Conservation (phyloP, 2,888 invertebrate species). For the Coenonympha arcania region DNA sequence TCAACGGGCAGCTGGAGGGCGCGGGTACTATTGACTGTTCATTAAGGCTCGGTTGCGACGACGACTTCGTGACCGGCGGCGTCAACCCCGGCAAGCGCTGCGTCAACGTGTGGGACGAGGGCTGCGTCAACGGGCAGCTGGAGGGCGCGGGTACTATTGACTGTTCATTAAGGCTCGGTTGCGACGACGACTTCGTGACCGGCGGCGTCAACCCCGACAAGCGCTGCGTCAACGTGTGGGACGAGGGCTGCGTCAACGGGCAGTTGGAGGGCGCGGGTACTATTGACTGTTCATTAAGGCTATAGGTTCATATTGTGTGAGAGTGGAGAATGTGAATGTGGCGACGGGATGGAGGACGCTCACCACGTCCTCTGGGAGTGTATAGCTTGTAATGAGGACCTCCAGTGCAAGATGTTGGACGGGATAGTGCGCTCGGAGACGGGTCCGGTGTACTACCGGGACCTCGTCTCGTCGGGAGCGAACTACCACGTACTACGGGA, state of each 20-base stretch:
- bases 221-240: conserved; percentile 67
- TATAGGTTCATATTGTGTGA: too few species aligned
- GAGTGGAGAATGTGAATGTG: too few species aligned
- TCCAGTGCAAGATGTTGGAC: too few species aligned
- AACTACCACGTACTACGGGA: too few species aligned
- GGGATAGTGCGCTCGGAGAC: too few species aligned
- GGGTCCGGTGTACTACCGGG: too few species aligned
- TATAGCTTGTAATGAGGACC: too few species aligned
- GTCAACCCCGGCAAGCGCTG: conserved; percentile 66
- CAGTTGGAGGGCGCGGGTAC: conserved; percentile 43
- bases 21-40: conserved; percentile 31
- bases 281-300: neutral
- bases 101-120: conserved; percentile 70
- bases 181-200: conserved; percentile 51
- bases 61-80: conserved; percentile 49
- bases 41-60: conserved; percentile 42
- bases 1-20: conserved; percentile 44
- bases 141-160: conserved; percentile 42
- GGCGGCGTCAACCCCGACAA: conserved; percentile 63
- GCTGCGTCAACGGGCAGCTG: conserved; percentile 50
- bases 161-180: conserved; percentile 29
- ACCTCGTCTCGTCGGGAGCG: too few species aligned
- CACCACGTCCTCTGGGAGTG: too few species aligned
- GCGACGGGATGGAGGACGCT: too few species aligned
- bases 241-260: conserved; percentile 66